Evolutionary conservation across 1,140 invertebrate species (phyloP).

Genomic region (Lasioglossum baleicum): DNA sequence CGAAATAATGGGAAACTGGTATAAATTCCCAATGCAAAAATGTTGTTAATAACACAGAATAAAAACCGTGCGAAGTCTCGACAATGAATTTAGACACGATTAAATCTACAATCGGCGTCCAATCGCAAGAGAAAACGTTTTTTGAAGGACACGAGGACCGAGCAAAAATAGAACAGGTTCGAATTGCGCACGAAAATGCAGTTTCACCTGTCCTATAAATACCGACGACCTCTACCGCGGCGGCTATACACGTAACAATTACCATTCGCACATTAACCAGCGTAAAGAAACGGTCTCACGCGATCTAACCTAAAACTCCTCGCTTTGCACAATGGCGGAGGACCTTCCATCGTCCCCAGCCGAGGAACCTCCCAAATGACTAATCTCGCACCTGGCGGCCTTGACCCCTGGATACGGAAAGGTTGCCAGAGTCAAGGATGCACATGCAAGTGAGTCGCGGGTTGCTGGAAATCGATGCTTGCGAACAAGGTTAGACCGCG

Average conservation of each 20-base stretch:
- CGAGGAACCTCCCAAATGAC: slow-evolving; percentile 14
- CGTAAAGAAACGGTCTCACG: not conserved
- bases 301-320: not conserved
- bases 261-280: not conserved
- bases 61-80: no score
- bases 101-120: no score
- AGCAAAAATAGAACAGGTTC: no score
- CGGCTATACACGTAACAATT: not conserved
- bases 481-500: slow-evolving; percentile 30
- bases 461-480: slow-evolving; percentile 19
- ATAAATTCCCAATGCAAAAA: no score
- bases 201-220: no score
- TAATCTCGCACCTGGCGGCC: slow-evolving; percentile 36
- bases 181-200: no score
- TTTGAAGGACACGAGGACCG: no score
- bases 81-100: no score
- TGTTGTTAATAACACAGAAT: no score
- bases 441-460: slow-evolving; percentile 15
- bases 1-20: no score
- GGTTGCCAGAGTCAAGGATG: slow-evolving; percentile 34
- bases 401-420: slow-evolving; percentile 19
- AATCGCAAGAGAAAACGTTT: no score
- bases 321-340: not conserved
- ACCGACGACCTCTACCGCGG: no score
- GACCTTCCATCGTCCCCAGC: slow-evolving; percentile 2